These are phyloP conservation scores for Rachycentron canadum DNA, from an alignment of 2,797 vertebrate genomes.

Conservation along the genomic window DNA sequence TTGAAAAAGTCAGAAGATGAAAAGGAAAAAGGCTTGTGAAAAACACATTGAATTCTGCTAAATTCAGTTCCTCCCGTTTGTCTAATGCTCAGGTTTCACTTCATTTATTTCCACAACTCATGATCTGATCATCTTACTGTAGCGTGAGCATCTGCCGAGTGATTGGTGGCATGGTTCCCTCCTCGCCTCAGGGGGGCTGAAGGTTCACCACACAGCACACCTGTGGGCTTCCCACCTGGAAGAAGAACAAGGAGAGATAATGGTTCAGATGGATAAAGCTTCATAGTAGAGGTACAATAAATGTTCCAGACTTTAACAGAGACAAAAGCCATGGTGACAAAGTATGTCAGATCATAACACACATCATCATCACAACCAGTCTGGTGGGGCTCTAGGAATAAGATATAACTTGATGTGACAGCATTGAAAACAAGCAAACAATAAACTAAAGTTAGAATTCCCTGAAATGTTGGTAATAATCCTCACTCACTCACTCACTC, in stretches of 20 bases:
- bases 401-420: not conserved
- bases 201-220: constrained; percentile 85
- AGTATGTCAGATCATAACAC: not conserved
- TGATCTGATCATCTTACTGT: constrained; percentile 70
- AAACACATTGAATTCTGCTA: not conserved
- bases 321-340: not conserved
- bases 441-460: too few relatives aligned
- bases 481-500: too few relatives aligned
- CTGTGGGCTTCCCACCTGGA: constrained; percentile 86
- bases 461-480: too few relatives aligned
- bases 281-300: not conserved
- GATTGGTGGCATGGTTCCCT: constrained; percentile 64
- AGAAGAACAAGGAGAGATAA: constrained; percentile 14
- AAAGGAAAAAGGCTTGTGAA: too few relatives aligned
- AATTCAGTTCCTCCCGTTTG: not conserved
- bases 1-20: too few relatives aligned
- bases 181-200: constrained; percentile 87
- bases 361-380: not conserved
- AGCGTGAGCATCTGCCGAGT: constrained; percentile 61
- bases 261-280: not conserved
- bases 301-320: not conserved
- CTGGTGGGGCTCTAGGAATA: not conserved
- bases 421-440: not conserved
- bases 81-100: constrained; percentile 37
- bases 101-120: constrained; percentile 17